phyloP scores from a whole-genome alignment of 2,888 invertebrate species.

The Ryuthela nishihirai region DNA sequence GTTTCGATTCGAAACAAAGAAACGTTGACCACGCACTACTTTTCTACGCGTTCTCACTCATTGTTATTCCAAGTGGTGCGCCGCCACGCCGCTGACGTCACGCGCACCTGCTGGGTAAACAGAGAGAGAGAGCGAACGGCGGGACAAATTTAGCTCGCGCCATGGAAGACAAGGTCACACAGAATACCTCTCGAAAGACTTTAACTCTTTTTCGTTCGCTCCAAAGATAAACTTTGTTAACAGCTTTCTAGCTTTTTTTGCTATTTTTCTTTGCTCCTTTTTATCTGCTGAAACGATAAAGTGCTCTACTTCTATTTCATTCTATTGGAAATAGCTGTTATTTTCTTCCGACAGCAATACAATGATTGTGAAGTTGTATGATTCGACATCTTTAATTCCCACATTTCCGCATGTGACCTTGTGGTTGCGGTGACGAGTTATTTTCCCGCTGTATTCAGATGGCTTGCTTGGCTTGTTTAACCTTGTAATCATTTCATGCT shows the following conservation, averaged over 20 bases:
- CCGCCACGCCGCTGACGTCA: slow-evolving; percentile 29
- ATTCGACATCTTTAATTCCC: too few species aligned
- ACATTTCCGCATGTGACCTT: too few species aligned
- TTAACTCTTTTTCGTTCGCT: slow-evolving; percentile 18
- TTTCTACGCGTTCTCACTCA: slow-evolving; percentile 19
- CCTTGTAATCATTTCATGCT: too few species aligned
- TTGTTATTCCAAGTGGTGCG: slow-evolving; percentile 27
- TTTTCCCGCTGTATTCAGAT: too few species aligned
- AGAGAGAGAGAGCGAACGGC: slow-evolving; percentile 32
- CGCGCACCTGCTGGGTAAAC: slow-evolving; percentile 39
- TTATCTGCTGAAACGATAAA: slow-evolving; percentile 15
- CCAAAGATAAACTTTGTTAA: slow-evolving; percentile 1
- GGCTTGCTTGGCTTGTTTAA: too few species aligned
- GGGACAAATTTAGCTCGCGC: slow-evolving; percentile 39
- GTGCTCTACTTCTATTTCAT: too few species aligned
- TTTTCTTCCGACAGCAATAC: too few species aligned
- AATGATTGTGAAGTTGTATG: too few species aligned
- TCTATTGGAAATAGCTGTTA: too few species aligned
- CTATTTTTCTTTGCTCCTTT: slow-evolving; percentile 22
- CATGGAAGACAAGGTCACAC: slow-evolving; percentile 34
- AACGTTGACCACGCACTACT: slow-evolving; percentile 7
- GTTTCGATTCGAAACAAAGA: neutral
- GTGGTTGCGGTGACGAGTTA: too few species aligned
- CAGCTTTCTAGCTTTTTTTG: slow-evolving; percentile 4
- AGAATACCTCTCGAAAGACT: slow-evolving; percentile 15